Evolutionary conservation across 2,113 vertebrate species (phyloP).

Genomic region (Ranitomeya imitator): DNA sequence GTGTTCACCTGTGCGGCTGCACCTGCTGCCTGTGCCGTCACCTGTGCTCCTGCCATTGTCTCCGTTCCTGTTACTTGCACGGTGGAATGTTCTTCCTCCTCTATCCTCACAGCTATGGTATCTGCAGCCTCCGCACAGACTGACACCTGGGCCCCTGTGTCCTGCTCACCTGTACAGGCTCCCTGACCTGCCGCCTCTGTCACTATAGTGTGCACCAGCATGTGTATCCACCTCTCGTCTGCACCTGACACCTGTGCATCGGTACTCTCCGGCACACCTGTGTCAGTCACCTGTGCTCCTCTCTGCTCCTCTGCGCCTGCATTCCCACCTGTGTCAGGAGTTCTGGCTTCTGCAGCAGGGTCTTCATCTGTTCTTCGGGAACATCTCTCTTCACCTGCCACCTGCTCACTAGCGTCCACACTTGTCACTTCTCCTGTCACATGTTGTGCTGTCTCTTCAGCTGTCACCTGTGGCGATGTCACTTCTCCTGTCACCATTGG

Average conservation of each 20-base stretch:
- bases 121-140: not conserved
- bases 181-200: conserved; percentile 5
- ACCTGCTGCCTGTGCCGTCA: conserved; percentile 11
- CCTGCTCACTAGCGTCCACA: not conserved
- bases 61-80: not conserved
- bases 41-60: not conserved
- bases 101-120: not conserved
- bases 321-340: not conserved
- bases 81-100: conserved; percentile 9
- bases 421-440: not conserved
- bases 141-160: not conserved
- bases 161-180: not conserved
- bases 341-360: not conserved
- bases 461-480: not conserved
- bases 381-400: not conserved
- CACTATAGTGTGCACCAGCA: conserved; percentile 19
- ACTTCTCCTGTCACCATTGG: not conserved
- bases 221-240: conserved; percentile 5
- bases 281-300: not conserved
- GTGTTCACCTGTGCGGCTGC: not conserved
- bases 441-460: not conserved
- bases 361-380: not conserved
- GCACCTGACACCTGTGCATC: not conserved
- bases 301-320: not conserved
- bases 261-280: not conserved